A percentile compares a stretch with the other conserved stretches of the same genome.
These are phyloP conservation scores for Drosophila arizonae DNA, from an alignment of 1,140 invertebrate genomes.

Conservation along the genomic window DNA sequence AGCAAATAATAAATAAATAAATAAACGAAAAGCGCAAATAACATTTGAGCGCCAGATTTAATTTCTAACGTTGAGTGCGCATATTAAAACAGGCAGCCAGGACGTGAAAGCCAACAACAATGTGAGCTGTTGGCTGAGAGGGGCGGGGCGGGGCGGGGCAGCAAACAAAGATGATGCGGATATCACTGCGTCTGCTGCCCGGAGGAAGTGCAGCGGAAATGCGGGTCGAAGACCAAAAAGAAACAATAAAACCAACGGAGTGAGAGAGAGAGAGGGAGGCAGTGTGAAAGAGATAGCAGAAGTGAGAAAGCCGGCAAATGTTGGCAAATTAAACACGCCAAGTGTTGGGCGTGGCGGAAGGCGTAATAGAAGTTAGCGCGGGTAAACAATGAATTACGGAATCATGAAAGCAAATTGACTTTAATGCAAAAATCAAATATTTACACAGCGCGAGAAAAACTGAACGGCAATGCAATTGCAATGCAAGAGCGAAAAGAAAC, in stretches of 20 bases:
- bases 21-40: constrained; percentile 81
- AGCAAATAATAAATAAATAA: constrained; percentile 81
- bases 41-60: constrained; percentile 81
- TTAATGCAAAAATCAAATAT: constrained; percentile 82
- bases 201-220: constrained; percentile 72
- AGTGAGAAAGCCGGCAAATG: constrained; percentile 31
- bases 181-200: constrained; percentile 60
- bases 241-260: constrained; percentile 63
- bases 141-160: constrained; percentile 42
- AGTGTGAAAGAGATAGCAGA: not conserved
- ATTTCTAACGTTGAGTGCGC: constrained; percentile 81
- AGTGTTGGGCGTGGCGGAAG: constrained; percentile 48
- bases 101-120: constrained; percentile 30
- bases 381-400: constrained; percentile 81
- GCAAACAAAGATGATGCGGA: constrained; percentile 79
- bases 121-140: constrained; percentile 2
- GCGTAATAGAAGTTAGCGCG: constrained; percentile 78
- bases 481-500: constrained; percentile 35
- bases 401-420: constrained; percentile 82
- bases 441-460: constrained; percentile 69
- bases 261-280: not conserved
- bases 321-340: constrained; percentile 54
- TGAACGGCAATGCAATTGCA: constrained; percentile 61
- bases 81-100: constrained; percentile 71
- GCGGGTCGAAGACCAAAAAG: constrained; percentile 57